Conservation (phyloP, 1,140 invertebrate genomes). For the Drosophila ananassae region DNA sequence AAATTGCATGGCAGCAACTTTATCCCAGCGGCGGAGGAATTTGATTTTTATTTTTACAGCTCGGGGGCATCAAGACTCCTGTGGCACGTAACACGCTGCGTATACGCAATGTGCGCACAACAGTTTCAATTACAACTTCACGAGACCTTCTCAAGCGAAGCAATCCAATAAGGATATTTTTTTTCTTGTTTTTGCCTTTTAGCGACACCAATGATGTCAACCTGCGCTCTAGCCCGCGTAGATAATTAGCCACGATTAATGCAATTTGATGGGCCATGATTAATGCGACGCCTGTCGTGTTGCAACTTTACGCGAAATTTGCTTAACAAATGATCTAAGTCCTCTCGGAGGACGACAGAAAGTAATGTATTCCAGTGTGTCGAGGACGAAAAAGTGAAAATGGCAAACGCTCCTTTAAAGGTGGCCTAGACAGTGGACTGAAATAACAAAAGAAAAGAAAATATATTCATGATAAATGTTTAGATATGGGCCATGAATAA, state of each 20-base stretch:
- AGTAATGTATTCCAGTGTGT: slow-evolving; percentile 25
- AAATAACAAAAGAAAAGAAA: slow-evolving; percentile 17
- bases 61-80: slow-evolving; percentile 13
- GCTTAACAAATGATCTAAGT: slow-evolving; percentile 62
- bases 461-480: slow-evolving; percentile 14
- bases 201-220: slow-evolving; percentile 18
- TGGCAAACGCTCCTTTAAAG: slow-evolving; percentile 11
- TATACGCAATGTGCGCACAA: slow-evolving; percentile 64
- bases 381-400: slow-evolving; percentile 20
- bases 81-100: slow-evolving; percentile 50
- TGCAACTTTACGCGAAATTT: slow-evolving; percentile 68
- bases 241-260: slow-evolving; percentile 67
- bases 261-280: slow-evolving; percentile 73
- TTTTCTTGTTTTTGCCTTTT: neutral
- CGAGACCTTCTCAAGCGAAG: slow-evolving; percentile 13
- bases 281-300: slow-evolving; percentile 64
- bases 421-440: slow-evolving; percentile 18
- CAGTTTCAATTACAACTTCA: slow-evolving; percentile 71
- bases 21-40: slow-evolving; percentile 47
- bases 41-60: slow-evolving; percentile 69
- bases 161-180: slow-evolving; percentile 28
- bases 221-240: slow-evolving; percentile 12
- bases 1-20: slow-evolving; percentile 61
- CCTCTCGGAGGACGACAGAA: neutral
- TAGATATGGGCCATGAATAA: slow-evolving; percentile 38